Percentiles rank a stretch among this genome's conserved stretches.
phyloP scores from a whole-genome alignment of 1,140 invertebrate species.

The Drosophila tristis region DNA sequence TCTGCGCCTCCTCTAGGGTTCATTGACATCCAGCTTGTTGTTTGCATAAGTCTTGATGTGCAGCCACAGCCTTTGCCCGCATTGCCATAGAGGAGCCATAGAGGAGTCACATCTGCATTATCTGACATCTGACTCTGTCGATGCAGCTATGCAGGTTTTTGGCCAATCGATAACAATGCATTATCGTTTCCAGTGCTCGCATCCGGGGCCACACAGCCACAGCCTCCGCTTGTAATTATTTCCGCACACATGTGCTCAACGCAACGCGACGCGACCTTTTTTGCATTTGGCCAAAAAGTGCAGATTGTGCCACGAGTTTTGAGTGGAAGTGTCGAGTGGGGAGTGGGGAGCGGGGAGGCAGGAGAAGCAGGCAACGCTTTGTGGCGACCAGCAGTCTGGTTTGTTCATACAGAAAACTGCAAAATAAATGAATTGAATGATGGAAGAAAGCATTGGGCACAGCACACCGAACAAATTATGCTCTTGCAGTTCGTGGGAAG shows the following conservation, averaged over 20 bases:
- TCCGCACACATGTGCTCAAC: conserved; percentile 53
- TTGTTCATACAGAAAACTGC: conserved; percentile 25
- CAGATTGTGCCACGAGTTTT: background rate
- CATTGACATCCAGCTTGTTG: too few relatives aligned
- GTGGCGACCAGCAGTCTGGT: conserved; percentile 65
- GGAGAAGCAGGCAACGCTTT: conserved; percentile 12
- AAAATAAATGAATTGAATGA: conserved; percentile 8
- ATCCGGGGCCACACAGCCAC: conserved; percentile 21
- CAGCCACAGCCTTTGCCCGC: too few relatives aligned
- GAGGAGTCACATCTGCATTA: too few relatives aligned
- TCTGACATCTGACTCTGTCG: conserved; percentile 22
- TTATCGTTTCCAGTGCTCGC: conserved; percentile 13
- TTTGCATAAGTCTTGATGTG: too few relatives aligned
- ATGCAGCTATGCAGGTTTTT: conserved; percentile 44
- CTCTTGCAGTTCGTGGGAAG: too few relatives aligned
- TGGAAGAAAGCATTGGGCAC: too few relatives aligned
- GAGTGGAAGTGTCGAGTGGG: conserved; percentile 4
- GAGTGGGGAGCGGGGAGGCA: too few relatives aligned
- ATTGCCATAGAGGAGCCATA: too few relatives aligned
- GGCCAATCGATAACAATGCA: conserved; percentile 55
- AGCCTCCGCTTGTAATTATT: conserved; percentile 41
- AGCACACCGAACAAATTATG: too few relatives aligned
- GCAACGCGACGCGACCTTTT: conserved; percentile 11
- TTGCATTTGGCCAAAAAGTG: conserved; percentile 35
- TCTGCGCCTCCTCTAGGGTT: too few relatives aligned